Evolutionary conservation across 2,797 vertebrate genomes (phyloP), one percentile per base, ranked within the genome.

Genomic region (Emydoidea blandingii): DNA sequence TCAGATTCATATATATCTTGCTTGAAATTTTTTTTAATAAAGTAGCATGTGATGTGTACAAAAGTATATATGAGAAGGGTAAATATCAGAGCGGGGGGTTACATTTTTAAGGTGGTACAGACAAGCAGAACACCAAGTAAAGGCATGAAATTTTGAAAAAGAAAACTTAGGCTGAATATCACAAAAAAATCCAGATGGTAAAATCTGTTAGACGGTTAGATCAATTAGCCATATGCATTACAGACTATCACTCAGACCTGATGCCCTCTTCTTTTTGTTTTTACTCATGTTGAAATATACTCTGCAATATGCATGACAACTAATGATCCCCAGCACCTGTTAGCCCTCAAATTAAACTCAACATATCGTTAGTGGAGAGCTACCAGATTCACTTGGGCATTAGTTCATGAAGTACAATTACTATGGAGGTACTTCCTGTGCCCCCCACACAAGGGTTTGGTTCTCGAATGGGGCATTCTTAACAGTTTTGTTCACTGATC

Each of bases 151-250:
- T 15, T 6, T 83, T 18, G n/a, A 44, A 31, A 85, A 76, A 57
- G 16, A 12, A 2, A 3, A 53, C 87, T 93, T 87, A 49, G 82
- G 2, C 52, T 50, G 2, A 0, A 0, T 65, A 53, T 52, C 3
- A 9, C 14, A 23, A 41, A 54, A 31, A 1, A 18, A 4, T 49
- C 27, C 44, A 5, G 12, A 7, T 16, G 27, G 74, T 49, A 78
- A 74, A 27, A 44, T 74, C 8, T 14, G 12, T 29, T 57, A 54
- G 53, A 56, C 79, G 41, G 34, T 47, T 47, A 47, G 44, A 65
- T n/a, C 62, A 7, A 68, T 68, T 68, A 52, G 34, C 37, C 12
- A 83, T 16, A 19, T 65, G 4, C 27, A 59, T 29, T 3, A 5
- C 47, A 65, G 59, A 5, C 8, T 54, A 5, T 68, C 81, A 3